These are phyloP conservation scores for Orestias chungarensis DNA, from an alignment of 2,797 vertebrate genomes.

Conservation along the genomic window DNA sequence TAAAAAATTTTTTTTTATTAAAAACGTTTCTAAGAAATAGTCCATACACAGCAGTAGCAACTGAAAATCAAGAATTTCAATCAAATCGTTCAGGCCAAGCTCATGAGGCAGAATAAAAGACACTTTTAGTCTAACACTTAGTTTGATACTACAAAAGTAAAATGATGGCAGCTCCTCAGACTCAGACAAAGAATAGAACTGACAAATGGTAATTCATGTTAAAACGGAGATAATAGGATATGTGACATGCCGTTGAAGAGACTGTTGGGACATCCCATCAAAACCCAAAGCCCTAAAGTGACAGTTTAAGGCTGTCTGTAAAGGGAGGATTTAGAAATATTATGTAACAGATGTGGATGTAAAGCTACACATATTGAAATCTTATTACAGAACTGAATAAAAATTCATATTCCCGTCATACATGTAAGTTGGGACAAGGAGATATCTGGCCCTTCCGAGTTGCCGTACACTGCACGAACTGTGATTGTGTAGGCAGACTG, in stretches of 20 bases:
- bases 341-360: neutral
- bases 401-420: slow-evolving; percentile 45
- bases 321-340: neutral
- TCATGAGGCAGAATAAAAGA: too few relatives aligned
- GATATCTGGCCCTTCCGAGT: slow-evolving; percentile 85
- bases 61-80: too few relatives aligned
- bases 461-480: slow-evolving; percentile 82
- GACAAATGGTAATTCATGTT: slow-evolving; percentile 53
- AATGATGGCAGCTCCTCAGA: slow-evolving; percentile 48
- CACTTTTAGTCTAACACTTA: neutral
- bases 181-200: slow-evolving; percentile 47
- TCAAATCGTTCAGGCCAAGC: too few relatives aligned
- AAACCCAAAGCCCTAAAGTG: too few relatives aligned
- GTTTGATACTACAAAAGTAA: slow-evolving; percentile 32
- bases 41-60: too few relatives aligned
- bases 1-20: too few relatives aligned
- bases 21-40: too few relatives aligned
- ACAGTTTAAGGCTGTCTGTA: neutral
- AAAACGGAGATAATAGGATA: slow-evolving; percentile 67
- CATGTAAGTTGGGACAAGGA: slow-evolving; percentile 86
- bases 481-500: slow-evolving; percentile 79
- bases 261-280: too few relatives aligned
- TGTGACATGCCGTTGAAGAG: too few relatives aligned
- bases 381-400: slow-evolving; percentile 20
- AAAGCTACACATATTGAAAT: slow-evolving; percentile 27